Conservation (phyloP, 2,888 invertebrate genomes). For the Ditula angustiorana region DNA sequence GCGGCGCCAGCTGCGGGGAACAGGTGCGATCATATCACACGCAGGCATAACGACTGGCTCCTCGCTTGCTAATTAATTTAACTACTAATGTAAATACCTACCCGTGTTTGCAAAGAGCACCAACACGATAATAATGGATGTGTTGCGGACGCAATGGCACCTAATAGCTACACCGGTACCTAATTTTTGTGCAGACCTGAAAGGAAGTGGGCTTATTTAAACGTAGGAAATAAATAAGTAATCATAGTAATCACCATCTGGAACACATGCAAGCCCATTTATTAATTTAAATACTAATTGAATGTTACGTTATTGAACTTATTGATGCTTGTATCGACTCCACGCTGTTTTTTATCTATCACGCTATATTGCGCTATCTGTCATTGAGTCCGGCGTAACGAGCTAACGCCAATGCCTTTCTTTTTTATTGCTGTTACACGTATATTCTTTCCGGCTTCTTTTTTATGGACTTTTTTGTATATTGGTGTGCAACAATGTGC, state of each 20-base stretch:
- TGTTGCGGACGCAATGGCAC: slow-evolving; percentile 8
- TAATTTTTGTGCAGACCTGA: slow-evolving; percentile 8
- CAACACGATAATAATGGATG: slow-evolving; percentile 30
- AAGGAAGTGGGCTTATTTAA: background rate
- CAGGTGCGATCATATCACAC: slow-evolving; percentile 57
- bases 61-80: slow-evolving; percentile 46
- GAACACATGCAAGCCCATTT: background rate
- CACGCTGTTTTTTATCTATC: slow-evolving; percentile 33
- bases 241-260: background rate
- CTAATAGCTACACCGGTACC: slow-evolving; percentile 16
- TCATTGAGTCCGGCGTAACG: slow-evolving; percentile 33
- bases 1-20: slow-evolving; percentile 60
- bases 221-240: background rate
- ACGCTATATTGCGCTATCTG: slow-evolving; percentile 30
- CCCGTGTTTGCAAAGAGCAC: slow-evolving; percentile 34
- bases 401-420: slow-evolving; percentile 21
- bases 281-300: background rate
- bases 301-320: slow-evolving; percentile 15
- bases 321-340: background rate
- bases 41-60: slow-evolving; percentile 32
- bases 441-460: slow-evolving; percentile 18
- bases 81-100: slow-evolving; percentile 37
- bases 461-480: background rate
- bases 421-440: slow-evolving; percentile 14
- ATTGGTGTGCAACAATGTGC: background rate